Conservation (phyloP, 2,888 invertebrate species). For the Amphipoea oculea region DNA sequence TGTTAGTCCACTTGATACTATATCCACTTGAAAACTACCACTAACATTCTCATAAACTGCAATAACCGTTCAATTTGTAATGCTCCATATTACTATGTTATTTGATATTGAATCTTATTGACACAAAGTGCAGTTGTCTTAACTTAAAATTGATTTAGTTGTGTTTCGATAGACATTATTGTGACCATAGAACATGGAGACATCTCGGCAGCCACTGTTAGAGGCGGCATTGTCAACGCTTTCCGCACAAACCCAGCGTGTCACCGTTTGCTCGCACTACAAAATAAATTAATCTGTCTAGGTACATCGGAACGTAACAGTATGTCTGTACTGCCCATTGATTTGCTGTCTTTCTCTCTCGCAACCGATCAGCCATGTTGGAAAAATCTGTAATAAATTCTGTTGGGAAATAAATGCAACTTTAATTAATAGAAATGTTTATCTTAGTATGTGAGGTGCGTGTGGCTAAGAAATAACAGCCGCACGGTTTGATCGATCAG, state of each 20-base stretch:
- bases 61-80: conserved; percentile 21
- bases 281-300: background rate
- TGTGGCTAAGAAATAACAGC: too few relatives aligned
- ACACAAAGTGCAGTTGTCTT: conserved; percentile 10
- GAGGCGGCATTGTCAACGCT: background rate
- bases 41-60: conserved; percentile 3
- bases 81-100: conserved; percentile 10
- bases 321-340: background rate
- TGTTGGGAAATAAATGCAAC: too few relatives aligned
- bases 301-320: background rate
- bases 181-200: background rate
- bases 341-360: background rate
- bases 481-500: too few relatives aligned
- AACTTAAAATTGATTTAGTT: conserved; percentile 51
- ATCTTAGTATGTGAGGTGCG: too few relatives aligned
- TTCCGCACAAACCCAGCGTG: too few relatives aligned
- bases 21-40: conserved; percentile 10
- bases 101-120: conserved; percentile 29
- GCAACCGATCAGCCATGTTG: too few relatives aligned
- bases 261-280: background rate
- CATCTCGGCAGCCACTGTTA: background rate
- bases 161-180: background rate
- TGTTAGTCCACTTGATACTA: background rate
- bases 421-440: too few relatives aligned
- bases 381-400: too few relatives aligned